Conservation (phyloP, 2,797 vertebrate genomes). For the Galago senegalensis region DNA sequence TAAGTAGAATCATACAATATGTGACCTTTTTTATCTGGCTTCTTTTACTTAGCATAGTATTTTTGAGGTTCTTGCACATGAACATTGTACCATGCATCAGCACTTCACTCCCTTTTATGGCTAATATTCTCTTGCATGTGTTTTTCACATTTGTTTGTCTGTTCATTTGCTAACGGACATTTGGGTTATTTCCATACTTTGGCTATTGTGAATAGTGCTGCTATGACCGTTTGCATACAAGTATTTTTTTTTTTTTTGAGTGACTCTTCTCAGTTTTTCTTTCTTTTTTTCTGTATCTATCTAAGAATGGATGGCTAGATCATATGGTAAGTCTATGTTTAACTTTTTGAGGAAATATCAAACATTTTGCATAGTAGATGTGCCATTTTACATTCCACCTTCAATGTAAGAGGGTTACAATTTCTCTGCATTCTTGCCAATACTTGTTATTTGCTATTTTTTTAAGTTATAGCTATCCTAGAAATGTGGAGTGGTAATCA, state of each 20-base stretch:
- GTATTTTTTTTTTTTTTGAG: background rate
- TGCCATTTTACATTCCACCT: background rate
- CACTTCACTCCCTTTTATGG: background rate
- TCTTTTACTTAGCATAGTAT: background rate
- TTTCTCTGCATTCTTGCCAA: background rate
- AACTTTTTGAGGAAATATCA: background rate
- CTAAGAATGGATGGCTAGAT: background rate
- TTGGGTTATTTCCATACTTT: background rate
- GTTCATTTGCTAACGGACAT: background rate
- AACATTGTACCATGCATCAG: background rate
- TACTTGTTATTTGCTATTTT: background rate
- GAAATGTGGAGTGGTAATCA: background rate
- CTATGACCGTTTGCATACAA: background rate
- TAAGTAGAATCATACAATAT: background rate
- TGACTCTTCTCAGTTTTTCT: background rate
- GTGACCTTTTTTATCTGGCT: background rate
- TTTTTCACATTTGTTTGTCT: background rate
- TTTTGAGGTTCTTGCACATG: background rate
- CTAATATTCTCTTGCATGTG: background rate
- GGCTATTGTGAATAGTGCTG: background rate
- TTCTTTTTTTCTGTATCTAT: background rate
- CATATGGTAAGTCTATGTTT: background rate
- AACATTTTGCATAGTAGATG: background rate
- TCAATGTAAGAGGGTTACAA: background rate
- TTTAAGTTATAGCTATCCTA: background rate